Percentiles rank a stretch among this genome's conserved stretches.
Evolutionary conservation across 1,140 invertebrate genomes (phyloP).

Genomic region (Drosophila simulans): DNA sequence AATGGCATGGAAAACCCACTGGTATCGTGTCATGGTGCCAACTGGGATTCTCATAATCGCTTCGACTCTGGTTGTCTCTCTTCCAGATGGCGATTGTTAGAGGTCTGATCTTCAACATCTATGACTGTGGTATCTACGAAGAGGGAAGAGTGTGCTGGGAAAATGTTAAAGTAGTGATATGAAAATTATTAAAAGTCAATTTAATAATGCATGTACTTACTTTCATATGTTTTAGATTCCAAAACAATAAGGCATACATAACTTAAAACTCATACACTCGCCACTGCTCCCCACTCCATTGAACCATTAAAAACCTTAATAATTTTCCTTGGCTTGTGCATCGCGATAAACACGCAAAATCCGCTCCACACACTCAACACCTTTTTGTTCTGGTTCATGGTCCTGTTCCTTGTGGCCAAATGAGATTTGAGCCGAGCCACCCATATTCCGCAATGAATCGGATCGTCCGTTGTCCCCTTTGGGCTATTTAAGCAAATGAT

Average conservation of each 20-base stretch:
- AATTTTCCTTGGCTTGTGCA: slow-evolving; percentile 47
- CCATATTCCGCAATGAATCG: slow-evolving; percentile 70
- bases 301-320: slow-evolving; percentile 54
- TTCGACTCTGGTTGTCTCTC: slow-evolving; percentile 12
- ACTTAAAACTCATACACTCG: no score
- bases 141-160: neutral
- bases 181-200: neutral
- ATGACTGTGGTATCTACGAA: slow-evolving; percentile 14
- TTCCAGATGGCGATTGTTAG: slow-evolving; percentile 34
- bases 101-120: slow-evolving; percentile 22
- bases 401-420: slow-evolving; percentile 29
- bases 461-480: slow-evolving; percentile 55
- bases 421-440: slow-evolving; percentile 69
- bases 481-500: slow-evolving; percentile 83
- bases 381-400: slow-evolving; percentile 24
- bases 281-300: slow-evolving; percentile 3
- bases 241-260: no score
- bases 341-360: slow-evolving; percentile 82
- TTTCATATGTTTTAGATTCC: neutral
- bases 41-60: slow-evolving; percentile 41
- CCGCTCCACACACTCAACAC: slow-evolving; percentile 54
- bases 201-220: neutral
- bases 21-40: slow-evolving; percentile 31
- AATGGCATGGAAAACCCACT: neutral
- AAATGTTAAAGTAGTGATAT: no score